phyloP scores from a whole-genome alignment of 2,113 vertebrate species.

The Anoura caudifer region DNA sequence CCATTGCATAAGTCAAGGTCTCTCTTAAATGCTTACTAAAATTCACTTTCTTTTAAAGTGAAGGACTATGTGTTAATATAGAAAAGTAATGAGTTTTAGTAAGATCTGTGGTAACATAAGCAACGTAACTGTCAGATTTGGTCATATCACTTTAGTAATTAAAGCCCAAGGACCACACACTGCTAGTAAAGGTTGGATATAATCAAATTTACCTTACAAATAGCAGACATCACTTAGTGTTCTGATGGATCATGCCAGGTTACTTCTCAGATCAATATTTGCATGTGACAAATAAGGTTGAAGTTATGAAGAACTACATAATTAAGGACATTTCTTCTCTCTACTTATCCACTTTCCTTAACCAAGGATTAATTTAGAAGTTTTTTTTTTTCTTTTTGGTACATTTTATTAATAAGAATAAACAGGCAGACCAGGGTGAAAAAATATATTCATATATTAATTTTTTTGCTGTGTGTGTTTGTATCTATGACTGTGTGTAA shows the following conservation, averaged over 20 bases:
- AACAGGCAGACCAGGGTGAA: neutral
- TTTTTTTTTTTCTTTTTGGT: neutral
- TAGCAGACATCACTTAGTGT: neutral
- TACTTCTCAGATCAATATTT: conserved; percentile 37
- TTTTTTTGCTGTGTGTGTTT: neutral
- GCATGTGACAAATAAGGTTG: neutral
- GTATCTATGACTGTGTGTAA: neutral
- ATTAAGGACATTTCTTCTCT: neutral
- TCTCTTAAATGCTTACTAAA: neutral
- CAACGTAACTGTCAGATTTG: neutral
- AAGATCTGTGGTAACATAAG: neutral
- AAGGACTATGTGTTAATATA: neutral
- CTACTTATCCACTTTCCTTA: neutral
- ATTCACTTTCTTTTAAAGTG: neutral
- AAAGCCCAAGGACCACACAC: neutral
- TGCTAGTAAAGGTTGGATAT: neutral
- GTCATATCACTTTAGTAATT: conserved; percentile 18
- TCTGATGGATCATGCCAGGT: neutral
- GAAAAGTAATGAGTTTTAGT: conserved; percentile 19
- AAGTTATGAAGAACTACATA: neutral
- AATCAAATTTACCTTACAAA: neutral
- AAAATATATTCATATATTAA: neutral
- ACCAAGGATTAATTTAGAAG: neutral
- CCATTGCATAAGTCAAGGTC: neutral
- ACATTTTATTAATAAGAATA: neutral